Evolutionary conservation across 2,113 vertebrate species (phyloP), one percentile per base, ranked within the genome.

Genomic region (Nansenia antarctica): DNA sequence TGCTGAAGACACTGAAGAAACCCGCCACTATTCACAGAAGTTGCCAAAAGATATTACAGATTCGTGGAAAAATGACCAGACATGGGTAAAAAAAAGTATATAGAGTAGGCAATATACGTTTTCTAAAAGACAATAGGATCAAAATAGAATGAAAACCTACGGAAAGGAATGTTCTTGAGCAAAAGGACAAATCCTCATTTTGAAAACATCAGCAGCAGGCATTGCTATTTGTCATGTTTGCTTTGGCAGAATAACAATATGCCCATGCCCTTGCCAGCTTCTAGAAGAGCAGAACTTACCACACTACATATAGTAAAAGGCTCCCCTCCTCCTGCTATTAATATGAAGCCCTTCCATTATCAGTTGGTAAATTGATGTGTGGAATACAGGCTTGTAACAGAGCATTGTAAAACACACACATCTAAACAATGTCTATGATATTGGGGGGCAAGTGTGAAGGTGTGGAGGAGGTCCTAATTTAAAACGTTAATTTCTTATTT

Each of bases 191-290:
- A 55, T 30, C 0, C 4, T 9, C 54, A 24, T n/a, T 57, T 18
- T 7, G 6, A n/a, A 47, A 15, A 47, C 18, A n/a, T 49, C 6
- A 42, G 15, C 42, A 52, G 20, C 49, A 37, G 32, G 29, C 42
- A 52, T 20, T 37, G 0, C 34, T 37, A 58, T 67, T 70, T 70
- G 45, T 63, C 39, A 2, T 30, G 42, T 60, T 52, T 27, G 31
- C n/a, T 22, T 62, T 79, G 72, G 67, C 52, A 64, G 22, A 22
- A 2, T 63, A 63, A 49, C 64, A 71, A 29, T n/a, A 32, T 66
- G 22, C 26, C 68, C 30, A 22, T 32, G 18, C 45, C 18, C 20
- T 9, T 7, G 9, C 31, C 47, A 58, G 37, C 52, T 29, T 32
- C 62, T 62, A 29, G 22, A 24, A 3, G 18, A 59, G 65, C 20